Evolutionary conservation across 2,113 vertebrate genomes (phyloP).

Genomic region (Neogobius melanostomus): DNA sequence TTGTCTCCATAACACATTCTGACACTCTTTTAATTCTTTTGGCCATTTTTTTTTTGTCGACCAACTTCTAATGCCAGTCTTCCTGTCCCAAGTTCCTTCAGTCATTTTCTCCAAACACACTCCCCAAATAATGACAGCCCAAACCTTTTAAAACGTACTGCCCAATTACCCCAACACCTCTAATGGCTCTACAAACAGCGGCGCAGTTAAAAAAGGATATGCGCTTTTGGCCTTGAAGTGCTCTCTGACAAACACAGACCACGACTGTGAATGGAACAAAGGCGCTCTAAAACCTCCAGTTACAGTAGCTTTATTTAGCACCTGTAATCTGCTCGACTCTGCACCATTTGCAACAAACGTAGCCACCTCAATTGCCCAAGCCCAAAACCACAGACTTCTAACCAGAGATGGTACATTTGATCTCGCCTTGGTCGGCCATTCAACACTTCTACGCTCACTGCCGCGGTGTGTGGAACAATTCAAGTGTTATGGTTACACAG

Average conservation of each 20-base stretch:
- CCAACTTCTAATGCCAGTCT: slow-evolving; percentile 19
- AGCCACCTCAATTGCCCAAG: slow-evolving; percentile 25
- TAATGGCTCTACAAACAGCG: slow-evolving; percentile 46
- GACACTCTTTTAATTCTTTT: no score
- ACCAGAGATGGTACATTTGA: slow-evolving; percentile 39
- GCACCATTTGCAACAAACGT: slow-evolving; percentile 22
- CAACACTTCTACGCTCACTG: slow-evolving; percentile 32
- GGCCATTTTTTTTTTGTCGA: neutral
- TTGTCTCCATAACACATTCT: no score
- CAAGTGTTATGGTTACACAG: slow-evolving; percentile 42
- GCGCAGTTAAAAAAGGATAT: slow-evolving; percentile 37
- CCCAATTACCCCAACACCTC: slow-evolving; percentile 47
- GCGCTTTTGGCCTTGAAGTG: slow-evolving; percentile 38
- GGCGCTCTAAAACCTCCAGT: slow-evolving; percentile 30
- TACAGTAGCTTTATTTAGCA: slow-evolving; percentile 54
- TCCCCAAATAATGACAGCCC: slow-evolving; percentile 60
- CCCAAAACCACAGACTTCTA: slow-evolving; percentile 48
- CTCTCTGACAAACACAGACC: slow-evolving; percentile 39
- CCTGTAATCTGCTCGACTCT: slow-evolving; percentile 47
- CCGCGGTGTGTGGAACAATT: slow-evolving; percentile 34
- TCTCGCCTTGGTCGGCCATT: slow-evolving; percentile 45
- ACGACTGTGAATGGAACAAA: slow-evolving; percentile 56
- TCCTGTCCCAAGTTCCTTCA: slow-evolving; percentile 4
- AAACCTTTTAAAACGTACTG: slow-evolving; percentile 21
- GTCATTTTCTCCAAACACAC: slow-evolving; percentile 38